Base-by-base conservation (phyloP, 2,113 vertebrate genomes). In the Tonatia bakeri region DNA sequence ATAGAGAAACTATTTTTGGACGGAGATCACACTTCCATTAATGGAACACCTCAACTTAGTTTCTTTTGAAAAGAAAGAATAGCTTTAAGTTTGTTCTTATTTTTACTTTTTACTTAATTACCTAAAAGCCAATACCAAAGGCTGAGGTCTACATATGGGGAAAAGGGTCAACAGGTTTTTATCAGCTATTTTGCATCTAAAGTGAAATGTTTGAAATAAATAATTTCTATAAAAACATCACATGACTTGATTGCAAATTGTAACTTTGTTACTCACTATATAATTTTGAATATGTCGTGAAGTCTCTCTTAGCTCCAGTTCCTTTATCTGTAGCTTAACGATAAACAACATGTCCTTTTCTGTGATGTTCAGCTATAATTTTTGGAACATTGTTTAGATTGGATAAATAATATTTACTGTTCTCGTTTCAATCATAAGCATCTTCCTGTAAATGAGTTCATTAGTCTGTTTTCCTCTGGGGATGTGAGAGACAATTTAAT, bases 201-300 rank as follows among this genome's bases (percentile, higher is more conserved):
- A 91, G 50, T 94, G 50, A 94, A 96, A 85, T 86, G 72, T 97
- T 95, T 95, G 77, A 92, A 97, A 98, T 33, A 33, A 64, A 98
- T 33, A 33, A 64, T 83, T 91, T 96, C 59, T 69, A 73, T 79
- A 95, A 96, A 40, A n/a, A 77, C 31, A 33, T 70, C 67, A 69
- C n/a, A 5, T 67, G 45, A 82, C 16, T 24, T 70, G 2, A 12
- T 76, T 52, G 72, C 40, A 75, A 67, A 50, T 61, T 0, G 22
- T 47, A 43, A 56, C 31, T 33, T 80, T 86, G 9, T 86, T 43
- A 54, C 26, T 16, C 52, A 31, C 67, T 52, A 52, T 47, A 22
- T 61, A 61, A 86, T 94, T 83, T 81, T 92, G 70, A 82, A 38
- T 36, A 45, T 61, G 43, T 45, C 84, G 43, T 40, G 22, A 38